Evolutionary conservation across 1,140 invertebrate species (phyloP).

Genomic region (Sycobia sp.): DNA sequence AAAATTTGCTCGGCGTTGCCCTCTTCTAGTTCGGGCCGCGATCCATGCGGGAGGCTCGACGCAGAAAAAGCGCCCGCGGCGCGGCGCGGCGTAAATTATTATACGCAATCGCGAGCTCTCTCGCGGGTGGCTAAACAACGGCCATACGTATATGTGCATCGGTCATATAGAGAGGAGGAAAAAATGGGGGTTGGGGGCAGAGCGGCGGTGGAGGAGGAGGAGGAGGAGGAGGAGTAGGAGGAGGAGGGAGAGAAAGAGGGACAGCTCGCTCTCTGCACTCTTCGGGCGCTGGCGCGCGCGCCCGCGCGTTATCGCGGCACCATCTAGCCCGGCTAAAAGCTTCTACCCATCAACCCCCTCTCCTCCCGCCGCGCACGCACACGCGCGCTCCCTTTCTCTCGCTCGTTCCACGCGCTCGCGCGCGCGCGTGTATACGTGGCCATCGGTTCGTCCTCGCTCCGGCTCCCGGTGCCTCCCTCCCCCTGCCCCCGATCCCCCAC

Average conservation of each 20-base stretch:
- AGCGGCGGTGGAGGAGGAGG: not conserved
- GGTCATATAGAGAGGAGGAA: slow-evolving; percentile 5
- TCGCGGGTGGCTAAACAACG: too few species aligned
- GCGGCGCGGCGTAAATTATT: too few species aligned
- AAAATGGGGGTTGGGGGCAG: not conserved
- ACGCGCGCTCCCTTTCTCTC: slow-evolving; percentile 2
- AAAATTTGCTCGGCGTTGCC: too few species aligned
- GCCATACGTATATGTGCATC: too few species aligned
- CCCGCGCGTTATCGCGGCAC: slow-evolving; percentile 60
- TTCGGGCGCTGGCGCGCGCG: too few species aligned
- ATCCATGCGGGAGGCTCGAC: too few species aligned
- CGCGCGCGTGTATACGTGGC: not conserved
- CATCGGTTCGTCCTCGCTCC: not conserved
- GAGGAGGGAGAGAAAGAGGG: not conserved
- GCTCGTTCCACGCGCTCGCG: slow-evolving; percentile 15
- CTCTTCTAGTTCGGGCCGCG: too few species aligned
- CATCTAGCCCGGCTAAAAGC: slow-evolving; percentile 63
- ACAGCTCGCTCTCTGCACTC: slow-evolving; percentile 49
- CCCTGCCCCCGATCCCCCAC: too few species aligned
- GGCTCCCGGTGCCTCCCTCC: too few species aligned
- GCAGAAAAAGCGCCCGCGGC: too few species aligned
- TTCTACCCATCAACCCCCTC: slow-evolving; percentile 61
- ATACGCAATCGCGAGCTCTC: too few species aligned
- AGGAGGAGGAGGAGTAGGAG: not conserved
- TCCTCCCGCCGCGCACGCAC: slow-evolving; percentile 31